These are phyloP conservation scores for Lissonota sp. DNA, from an alignment of 2,888 invertebrate genomes.

Conservation along the genomic window DNA sequence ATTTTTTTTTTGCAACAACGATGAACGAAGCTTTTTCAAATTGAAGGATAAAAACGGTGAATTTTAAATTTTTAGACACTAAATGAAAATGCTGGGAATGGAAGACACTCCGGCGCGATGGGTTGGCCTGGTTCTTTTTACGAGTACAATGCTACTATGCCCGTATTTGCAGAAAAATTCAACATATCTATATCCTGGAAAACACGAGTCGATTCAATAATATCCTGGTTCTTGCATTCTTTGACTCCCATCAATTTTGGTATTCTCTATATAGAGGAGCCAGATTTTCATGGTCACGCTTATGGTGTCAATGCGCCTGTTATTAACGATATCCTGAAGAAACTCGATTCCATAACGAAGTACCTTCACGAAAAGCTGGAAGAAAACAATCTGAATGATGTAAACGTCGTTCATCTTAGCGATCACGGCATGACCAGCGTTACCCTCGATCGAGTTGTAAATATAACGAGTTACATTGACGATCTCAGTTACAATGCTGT, in stretches of 20 bases:
- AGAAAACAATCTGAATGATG: slow-evolving; percentile 84
- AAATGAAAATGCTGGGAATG: slow-evolving; percentile 85
- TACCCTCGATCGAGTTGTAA: slow-evolving; percentile 85
- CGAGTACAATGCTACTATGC: slow-evolving; percentile 84
- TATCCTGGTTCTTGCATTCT: slow-evolving; percentile 86
- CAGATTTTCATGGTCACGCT: slow-evolving; percentile 87
- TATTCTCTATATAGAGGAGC: slow-evolving; percentile 89
- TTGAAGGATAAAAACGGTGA: no score
- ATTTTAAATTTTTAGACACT: slow-evolving; percentile 83
- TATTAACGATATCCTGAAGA: slow-evolving; percentile 82
- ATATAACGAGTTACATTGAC: slow-evolving; percentile 85
- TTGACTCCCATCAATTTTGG: slow-evolving; percentile 88
- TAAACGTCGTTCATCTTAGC: slow-evolving; percentile 89
- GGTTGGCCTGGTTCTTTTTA: slow-evolving; percentile 90
- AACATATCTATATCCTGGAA: slow-evolving; percentile 83
- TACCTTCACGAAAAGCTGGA: slow-evolving; percentile 86
- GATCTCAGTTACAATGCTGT: slow-evolving; percentile 84
- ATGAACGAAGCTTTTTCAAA: no score
- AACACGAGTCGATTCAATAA: slow-evolving; percentile 85
- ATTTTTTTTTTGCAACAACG: background rate
- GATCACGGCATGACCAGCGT: slow-evolving; percentile 90
- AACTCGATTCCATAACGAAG: slow-evolving; percentile 85
- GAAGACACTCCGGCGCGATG: slow-evolving; percentile 87
- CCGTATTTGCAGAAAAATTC: slow-evolving; percentile 83
- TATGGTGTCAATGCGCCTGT: slow-evolving; percentile 85